Evolutionary conservation across 2,113 vertebrate genomes (phyloP), one percentile per base, ranked within the genome.

Genomic region (Phalacrocorax brasilianus): DNA sequence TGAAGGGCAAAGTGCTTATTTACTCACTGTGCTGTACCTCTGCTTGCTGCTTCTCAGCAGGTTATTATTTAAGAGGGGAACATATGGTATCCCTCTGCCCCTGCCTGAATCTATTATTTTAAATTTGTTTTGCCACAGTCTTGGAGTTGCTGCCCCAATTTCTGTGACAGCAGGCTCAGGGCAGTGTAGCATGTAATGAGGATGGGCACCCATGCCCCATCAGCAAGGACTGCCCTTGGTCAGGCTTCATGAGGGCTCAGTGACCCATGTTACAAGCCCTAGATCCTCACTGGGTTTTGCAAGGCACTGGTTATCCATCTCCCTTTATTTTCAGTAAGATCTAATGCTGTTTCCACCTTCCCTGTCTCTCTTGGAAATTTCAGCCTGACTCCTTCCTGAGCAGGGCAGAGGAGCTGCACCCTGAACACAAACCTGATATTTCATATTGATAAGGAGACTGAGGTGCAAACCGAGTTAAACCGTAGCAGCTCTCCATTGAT

Each of bases 121-220:
- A 56, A 17, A 92, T 62, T 87, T 62, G 63, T 58, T 33, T 67
- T 87, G 68, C 42, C 11, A 58, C 59, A 35, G 45, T 26, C 67
- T 86, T 89, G 72, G 45, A 80, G 62, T 38, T 75, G 40, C 66
- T 94, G 78, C 33, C 20, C 11, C 56, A 67, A 3, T 63, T 78
- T 79, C 73, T 52, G 11, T 56, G 67, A 62, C 24, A 70, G 14
- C 53, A 61, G 66, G 40, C 47, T 61, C 62, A 56, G 30, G 45
- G n/a, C 76, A 89, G 22, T 1, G 13, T 28, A 67, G 58, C 62
- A 18, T 0, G 0, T 66, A 4, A 1, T 81, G 75, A 1, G 0
- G 16, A 33, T 27, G 20, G 15, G 26, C 84, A 19, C 10, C 32
- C 14, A 4, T n/a, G 30, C 18, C 12, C 47, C 21, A 19, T 35